Evolutionary conservation across 1,140 invertebrate genomes (phyloP).

Genomic region (Meloidogyne floridensis): DNA sequence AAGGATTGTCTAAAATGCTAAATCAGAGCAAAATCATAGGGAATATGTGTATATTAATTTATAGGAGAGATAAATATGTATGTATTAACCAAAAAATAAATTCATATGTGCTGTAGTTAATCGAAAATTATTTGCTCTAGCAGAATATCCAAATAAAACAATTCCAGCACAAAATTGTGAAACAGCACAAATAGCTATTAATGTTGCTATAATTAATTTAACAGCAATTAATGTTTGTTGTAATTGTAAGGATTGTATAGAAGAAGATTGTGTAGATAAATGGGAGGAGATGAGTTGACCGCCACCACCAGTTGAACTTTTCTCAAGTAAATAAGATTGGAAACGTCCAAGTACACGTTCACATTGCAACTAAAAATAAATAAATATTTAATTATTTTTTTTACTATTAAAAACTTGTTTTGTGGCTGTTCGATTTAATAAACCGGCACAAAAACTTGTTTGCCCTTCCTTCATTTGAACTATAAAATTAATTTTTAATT

Average conservation of each 20-base stretch:
- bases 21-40: too few species aligned
- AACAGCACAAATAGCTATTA: slow-evolving; percentile 38
- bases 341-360: slow-evolving; percentile 25
- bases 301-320: background rate
- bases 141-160: slow-evolving; percentile 46
- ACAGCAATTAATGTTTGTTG: background rate
- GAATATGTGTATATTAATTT: background rate
- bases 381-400: background rate
- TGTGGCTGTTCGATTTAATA: slow-evolving; percentile 45
- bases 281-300: too few species aligned
- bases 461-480: slow-evolving; percentile 42
- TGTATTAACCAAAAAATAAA: background rate
- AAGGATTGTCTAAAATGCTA: too few species aligned
- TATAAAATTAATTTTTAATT: background rate
- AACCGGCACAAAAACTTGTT: slow-evolving; percentile 48
- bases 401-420: slow-evolving; percentile 9
- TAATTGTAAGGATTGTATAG: background rate
- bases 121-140: slow-evolving; percentile 32
- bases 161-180: slow-evolving; percentile 42
- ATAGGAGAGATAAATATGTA: slow-evolving; percentile 32
- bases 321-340: slow-evolving; percentile 19
- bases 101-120: background rate
- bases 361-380: slow-evolving; percentile 23
- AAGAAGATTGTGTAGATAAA: background rate
- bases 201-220: slow-evolving; percentile 29